Evolutionary conservation across 1,140 invertebrate genomes (phyloP), one percentile per base, ranked within the genome.

Genomic region (Thaumatotibia leucotreta): DNA sequence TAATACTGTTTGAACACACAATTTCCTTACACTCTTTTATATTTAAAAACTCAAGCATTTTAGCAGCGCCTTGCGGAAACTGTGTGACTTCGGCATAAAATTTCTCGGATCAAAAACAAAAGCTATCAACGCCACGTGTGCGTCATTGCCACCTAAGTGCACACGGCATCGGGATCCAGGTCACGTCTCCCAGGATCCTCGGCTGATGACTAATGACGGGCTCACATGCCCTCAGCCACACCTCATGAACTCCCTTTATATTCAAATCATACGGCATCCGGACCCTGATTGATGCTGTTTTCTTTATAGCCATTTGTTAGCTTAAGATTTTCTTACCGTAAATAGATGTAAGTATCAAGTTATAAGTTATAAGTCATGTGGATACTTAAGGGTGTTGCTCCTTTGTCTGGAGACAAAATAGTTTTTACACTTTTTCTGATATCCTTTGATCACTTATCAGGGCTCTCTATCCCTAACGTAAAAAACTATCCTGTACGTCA

Each of bases 201-300:
- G 68, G 74, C 76, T 82, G 82, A 86, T 88, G 83, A 88, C 83
- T 88, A 88, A 88, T 88, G 83, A 86, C 77, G 74, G 77, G 78
- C 85, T 86, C 77, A 79, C 70, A 79, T 68, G 71, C 65, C 61
- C 52, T 76, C 75, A 29, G 29, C 74, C 78, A 77, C 79, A 84
- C 80, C 77, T 83, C 79, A 76, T 81, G 65, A 69, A 74, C 65
- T 65, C 69, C 72, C 74, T 88, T 86, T 86, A 85, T 83, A 88
- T 88, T 88, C 85, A 88, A 88, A 88, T 88, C 81, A 82, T 81
- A 84, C 70, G 69, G 81, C 75, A 79, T 85, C 83, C 84, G 85
- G 77, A 72, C 73, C 70, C 79, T 88, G 84, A 88, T 85, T 88
- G 83, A 88, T 88, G 83, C 77, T 78, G 73, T 82, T 82, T 85